phyloP scores from a whole-genome alignment of 2,797 vertebrate genomes.

The Balearica regulorum region DNA sequence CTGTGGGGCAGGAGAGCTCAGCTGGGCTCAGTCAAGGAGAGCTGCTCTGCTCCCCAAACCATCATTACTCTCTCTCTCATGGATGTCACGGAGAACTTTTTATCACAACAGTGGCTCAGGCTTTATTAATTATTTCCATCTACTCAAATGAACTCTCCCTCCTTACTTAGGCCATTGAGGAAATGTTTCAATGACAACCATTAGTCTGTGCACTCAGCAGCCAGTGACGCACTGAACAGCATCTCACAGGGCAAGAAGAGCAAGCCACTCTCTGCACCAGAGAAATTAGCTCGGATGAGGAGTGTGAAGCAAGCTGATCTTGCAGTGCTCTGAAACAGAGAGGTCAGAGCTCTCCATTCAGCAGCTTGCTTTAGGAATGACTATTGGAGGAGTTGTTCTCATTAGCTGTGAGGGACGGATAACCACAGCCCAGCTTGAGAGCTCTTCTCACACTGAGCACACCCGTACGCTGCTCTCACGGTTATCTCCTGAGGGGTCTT shows the following conservation, averaged over 20 bases:
- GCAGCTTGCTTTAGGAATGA: background rate
- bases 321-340: background rate
- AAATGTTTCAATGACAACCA: background rate
- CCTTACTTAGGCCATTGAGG: background rate
- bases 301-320: background rate
- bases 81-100: background rate
- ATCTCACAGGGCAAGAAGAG: background rate
- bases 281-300: background rate
- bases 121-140: background rate
- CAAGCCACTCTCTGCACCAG: background rate
- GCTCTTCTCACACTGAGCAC: background rate
- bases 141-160: background rate
- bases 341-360: background rate
- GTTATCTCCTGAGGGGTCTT: background rate
- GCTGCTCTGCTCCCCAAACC: background rate
- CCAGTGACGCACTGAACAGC: background rate
- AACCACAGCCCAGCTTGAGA: background rate
- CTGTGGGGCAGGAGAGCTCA: background rate
- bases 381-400: background rate
- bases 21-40: background rate
- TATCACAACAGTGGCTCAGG: background rate
- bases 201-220: background rate
- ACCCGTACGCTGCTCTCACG: rapidly evolving
- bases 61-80: background rate
- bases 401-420: background rate